Evolutionary conservation across 1,140 invertebrate genomes (phyloP).

Genomic region (Papilio polyxenes): DNA sequence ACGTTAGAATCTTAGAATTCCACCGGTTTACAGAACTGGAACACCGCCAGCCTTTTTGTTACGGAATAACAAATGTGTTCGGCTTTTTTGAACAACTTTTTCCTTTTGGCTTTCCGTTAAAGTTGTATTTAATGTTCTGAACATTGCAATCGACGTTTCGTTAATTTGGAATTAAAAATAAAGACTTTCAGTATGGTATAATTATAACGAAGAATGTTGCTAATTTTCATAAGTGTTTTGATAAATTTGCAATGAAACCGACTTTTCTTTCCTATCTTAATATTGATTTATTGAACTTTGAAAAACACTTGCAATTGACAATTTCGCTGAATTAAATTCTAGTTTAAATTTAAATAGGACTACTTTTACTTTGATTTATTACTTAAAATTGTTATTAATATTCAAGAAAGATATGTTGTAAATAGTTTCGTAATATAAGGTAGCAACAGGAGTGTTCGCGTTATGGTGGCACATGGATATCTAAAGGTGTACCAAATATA

Average conservation of each 20-base stretch:
- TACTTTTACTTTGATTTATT: too few species aligned
- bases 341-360: too few species aligned
- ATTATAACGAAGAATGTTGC: background rate
- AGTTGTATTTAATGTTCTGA: conserved; percentile 24
- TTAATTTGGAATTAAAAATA: background rate
- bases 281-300: too few species aligned
- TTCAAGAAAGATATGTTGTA: too few species aligned
- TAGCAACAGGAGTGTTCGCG: too few species aligned
- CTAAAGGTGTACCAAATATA: background rate
- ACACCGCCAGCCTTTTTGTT: conserved; percentile 26
- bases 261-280: too few species aligned
- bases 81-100: conserved; percentile 4
- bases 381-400: too few species aligned
- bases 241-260: too few species aligned
- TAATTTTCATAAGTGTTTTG: background rate
- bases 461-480: too few species aligned
- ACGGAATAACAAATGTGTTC: conserved; percentile 20
- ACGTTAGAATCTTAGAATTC: conserved; percentile 24
- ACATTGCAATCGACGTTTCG: conserved; percentile 1
- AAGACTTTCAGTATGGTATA: background rate
- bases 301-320: too few species aligned
- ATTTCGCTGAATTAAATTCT: too few species aligned
- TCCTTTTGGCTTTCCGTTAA: conserved; percentile 4
- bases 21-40: conserved; percentile 13
- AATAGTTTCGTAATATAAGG: too few species aligned